Evolutionary conservation across 2,113 vertebrate genomes (phyloP), one percentile per base, ranked within the genome.

Genomic region (Tetrao urogallus): DNA sequence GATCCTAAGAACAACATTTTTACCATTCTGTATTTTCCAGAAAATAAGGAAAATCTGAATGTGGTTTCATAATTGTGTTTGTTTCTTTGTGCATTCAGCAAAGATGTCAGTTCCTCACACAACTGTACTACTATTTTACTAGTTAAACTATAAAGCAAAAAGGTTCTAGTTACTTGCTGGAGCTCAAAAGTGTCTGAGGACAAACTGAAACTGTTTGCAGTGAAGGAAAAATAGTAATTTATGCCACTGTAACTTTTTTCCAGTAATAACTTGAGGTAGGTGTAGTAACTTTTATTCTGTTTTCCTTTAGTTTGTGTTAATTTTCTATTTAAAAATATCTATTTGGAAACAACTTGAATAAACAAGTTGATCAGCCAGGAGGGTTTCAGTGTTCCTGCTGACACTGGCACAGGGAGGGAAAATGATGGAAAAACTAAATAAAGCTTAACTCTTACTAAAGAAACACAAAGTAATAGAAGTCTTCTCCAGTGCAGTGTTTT

Each of bases 321-420:
- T 95, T 88, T 94, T 89, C 48, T 92, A 69, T 93, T 92, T 22
- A 0, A 90, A 92, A 93, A 82, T 57, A 65, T 9, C 17, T 79
- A 73, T 86, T 94, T 97, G 85, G 94, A 92, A 96, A 93, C 69
- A 88, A 94, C 27, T 95, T 95, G 93, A 96, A 91, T 63, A 96
- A 97, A 94, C 82, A 92, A 0, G 6, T 58, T 81, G 72, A 92
- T 88, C 73, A 81, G 79, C 93, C 96, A 97, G 77, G 45, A 95
- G 36, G 56, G 36, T 89, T 93, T 95, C 87, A 86, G 52, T 81
- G 60, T 92, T 95, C 64, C 87, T 93, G 93, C 92, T 95, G 93
- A 96, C 92, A 91, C 94, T 95, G 91, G 92, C 92, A 76, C 54
- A 67, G 19, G 52, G 43, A 86, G 54, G 43, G 80, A 91, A 92